Percentiles rank a stretch among this genome's conserved stretches.
phyloP scores from a whole-genome alignment of 2,113 vertebrate genomes.

The Pituophis catenifer region DNA sequence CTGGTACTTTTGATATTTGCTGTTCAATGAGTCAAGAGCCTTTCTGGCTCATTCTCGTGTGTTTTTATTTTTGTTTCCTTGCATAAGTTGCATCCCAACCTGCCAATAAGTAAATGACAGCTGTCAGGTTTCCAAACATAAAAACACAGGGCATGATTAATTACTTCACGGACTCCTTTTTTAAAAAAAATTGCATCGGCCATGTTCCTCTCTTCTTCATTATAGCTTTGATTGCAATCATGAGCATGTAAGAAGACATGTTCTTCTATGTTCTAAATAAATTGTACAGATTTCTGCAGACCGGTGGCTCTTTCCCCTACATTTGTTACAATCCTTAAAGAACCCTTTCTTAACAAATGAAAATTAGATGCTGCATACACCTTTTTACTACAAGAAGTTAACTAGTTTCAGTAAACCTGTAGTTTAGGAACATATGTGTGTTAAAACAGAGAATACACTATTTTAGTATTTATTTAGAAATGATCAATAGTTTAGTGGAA shows the following conservation, averaged over 20 bases:
- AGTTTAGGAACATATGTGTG: neutral
- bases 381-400: constrained; percentile 7
- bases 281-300: neutral
- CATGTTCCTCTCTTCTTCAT: neutral
- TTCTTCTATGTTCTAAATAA: neutral
- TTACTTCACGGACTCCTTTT: neutral
- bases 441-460: neutral
- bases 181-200: neutral
- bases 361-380: neutral
- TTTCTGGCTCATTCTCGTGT: neutral
- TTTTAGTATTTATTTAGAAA: constrained; percentile 38
- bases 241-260: neutral
- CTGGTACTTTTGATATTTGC: neutral
- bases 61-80: neutral
- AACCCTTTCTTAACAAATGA: constrained; percentile 6
- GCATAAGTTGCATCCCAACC: neutral
- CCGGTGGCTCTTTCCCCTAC: neutral
- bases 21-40: neutral
- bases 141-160: neutral
- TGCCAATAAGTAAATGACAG: neutral
- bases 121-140: neutral
- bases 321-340: neutral
- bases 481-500: neutral
- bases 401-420: constrained; percentile 29
- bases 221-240: neutral